Evolutionary conservation across 2,888 invertebrate species (phyloP), one percentile per base, ranked within the genome.

Genomic region (Rhabditoides inermis): DNA sequence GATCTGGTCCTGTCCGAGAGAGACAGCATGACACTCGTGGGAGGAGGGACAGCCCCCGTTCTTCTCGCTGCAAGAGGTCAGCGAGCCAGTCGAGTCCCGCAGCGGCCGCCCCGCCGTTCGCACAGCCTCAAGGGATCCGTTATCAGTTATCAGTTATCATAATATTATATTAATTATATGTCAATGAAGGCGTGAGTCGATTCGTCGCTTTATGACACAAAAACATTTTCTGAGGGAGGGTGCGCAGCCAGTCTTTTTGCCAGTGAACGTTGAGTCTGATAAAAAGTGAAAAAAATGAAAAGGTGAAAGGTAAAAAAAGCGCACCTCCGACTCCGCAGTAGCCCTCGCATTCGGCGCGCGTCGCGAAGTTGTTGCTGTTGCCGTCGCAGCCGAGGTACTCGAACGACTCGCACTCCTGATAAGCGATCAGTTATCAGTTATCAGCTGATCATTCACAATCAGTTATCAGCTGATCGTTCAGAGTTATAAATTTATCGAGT

Each of bases 311-410:
- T 15, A 23, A 20, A 44, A 26, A 12, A 4, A 7, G 2, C 26
- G 32, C 45, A 51, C 60, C 69, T 26, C 70, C 68, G n/a, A 66
- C 69, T 15, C 67, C 66, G 53, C 71, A 71, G 55, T 62, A 71
- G 18, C 60, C 58, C 41, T 69, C 69, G 51, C 71, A 71, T 25
- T 63, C 63, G 2, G 56, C 45, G 23, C 63, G 47, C 18, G 61
- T 58, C 2, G 68, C 61, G 36, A 71, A 71, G 5, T 66, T 70
- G 49, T 71, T 71, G 20, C 65, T 59, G 35, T 71, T 71, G 23
- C 70, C 70, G 37, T 70, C 70, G 45, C 71, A 71, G 4, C 69
- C 69, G 3, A 62, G 51, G 45, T 68, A 71, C 23, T 70, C 68
- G 27, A 63, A 64, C 2, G 62, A 62, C 41, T 64, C 63, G 50